phyloP scores from a whole-genome alignment of 2,113 vertebrate species.

The Pygathrix nemaeus region DNA sequence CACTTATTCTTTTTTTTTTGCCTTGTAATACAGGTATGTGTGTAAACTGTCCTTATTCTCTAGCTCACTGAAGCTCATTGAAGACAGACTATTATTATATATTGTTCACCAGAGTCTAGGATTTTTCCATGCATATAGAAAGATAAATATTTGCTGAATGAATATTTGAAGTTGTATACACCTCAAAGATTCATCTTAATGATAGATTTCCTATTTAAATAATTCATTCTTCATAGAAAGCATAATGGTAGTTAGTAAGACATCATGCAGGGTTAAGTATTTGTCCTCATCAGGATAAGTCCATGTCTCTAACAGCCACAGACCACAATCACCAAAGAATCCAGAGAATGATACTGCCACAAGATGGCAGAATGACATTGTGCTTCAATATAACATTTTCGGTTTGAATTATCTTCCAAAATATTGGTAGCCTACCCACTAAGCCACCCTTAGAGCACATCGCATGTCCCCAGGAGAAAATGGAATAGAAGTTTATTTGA shows the following conservation, averaged over 20 bases:
- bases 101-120: neutral
- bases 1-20: neutral
- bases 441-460: neutral
- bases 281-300: neutral
- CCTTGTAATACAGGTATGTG: neutral
- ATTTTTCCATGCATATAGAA: neutral
- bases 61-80: neutral
- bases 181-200: neutral
- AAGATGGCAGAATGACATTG: slow-evolving; percentile 59
- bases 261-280: accelerated
- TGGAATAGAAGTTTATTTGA: neutral
- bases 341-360: slow-evolving; percentile 9
- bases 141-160: neutral
- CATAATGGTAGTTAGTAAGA: neutral
- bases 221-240: neutral
- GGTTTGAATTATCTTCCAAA: neutral
- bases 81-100: neutral
- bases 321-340: no score
- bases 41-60: neutral
- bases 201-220: neutral
- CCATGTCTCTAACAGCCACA: neutral
- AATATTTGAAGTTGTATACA: neutral
- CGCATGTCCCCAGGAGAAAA: neutral
- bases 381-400: neutral
- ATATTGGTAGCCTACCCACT: accelerated